Percentiles rank a stretch among this genome's conserved stretches.
Evolutionary conservation across 2,888 invertebrate genomes (phyloP).

Genomic region (Drosophila ustulata): DNA sequence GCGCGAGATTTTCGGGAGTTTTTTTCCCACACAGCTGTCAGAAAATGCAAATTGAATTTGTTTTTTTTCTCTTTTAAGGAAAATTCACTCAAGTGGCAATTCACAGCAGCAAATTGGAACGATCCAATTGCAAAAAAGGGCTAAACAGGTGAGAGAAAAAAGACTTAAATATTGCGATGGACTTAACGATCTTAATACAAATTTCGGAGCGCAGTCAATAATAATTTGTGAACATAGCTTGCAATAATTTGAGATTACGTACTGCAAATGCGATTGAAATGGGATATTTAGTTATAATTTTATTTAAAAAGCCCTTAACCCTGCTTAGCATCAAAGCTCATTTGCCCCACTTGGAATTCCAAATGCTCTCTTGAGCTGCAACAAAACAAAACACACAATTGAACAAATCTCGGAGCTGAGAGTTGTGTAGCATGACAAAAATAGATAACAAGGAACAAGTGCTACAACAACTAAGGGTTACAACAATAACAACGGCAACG

Average conservation of each 20-base stretch:
- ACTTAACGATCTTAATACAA: neutral
- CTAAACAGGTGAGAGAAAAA: slow-evolving; percentile 53
- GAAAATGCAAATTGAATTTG: slow-evolving; percentile 73
- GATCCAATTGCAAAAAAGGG: slow-evolving; percentile 40
- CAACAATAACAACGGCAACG: slow-evolving; percentile 29
- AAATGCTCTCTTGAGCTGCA: slow-evolving; percentile 26
- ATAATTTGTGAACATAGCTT: neutral
- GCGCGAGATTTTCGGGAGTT: slow-evolving; percentile 24
- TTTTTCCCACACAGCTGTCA: slow-evolving; percentile 38
- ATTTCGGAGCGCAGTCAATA: neutral
- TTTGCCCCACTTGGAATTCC: slow-evolving; percentile 33
- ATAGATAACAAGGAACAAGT: slow-evolving; percentile 30
- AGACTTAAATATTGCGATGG: neutral
- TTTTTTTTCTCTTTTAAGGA: slow-evolving; percentile 25
- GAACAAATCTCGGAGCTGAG: slow-evolving; percentile 43
- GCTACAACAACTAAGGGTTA: slow-evolving; percentile 31
- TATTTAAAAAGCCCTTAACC: slow-evolving; percentile 8
- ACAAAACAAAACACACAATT: slow-evolving; percentile 15
- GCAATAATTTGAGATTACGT: neutral
- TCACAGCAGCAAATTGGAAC: slow-evolving; percentile 43
- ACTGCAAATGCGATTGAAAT: neutral
- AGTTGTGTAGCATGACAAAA: slow-evolving; percentile 28
- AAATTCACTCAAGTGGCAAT: slow-evolving; percentile 67
- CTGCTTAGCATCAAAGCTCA: slow-evolving; percentile 33
- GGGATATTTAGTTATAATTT: slow-evolving; percentile 1